Evolutionary conservation across 1,140 invertebrate genomes (phyloP), one percentile per base, ranked within the genome.

Genomic region (Micrasema minimum): DNA sequence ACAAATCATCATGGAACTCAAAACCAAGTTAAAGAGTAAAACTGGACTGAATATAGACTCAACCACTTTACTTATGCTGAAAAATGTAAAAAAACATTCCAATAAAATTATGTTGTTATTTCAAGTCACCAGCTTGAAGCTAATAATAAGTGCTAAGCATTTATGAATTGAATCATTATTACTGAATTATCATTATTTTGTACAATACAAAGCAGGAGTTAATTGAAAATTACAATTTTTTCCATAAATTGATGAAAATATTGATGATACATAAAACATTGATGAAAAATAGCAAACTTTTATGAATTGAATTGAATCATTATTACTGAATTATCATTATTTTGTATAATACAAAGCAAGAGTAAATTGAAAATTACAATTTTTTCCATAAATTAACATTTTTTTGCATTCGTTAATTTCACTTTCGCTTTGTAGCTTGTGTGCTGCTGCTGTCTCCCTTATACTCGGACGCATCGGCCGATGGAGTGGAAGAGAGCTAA

Each of bases 1-100:
- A 18, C 72, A 74, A 7, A 74, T 70, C 68, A 65, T 69, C n/a
- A 74, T 31, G 7, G 72, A 74, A 43, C 68, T 74, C 6, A 37
- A 14, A 3, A 69, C 48, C 0, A 74, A 43, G 41, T 67, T 74
- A 26, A 71, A 22, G n/a, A 71, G 46, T 22, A 74, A 53, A 10
- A 69, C 45, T 11, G 67, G 55, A 20, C 62, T 48, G 14, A 70
- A 71, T 7, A 71, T 35, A 6, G 53, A 12, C 53, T 74, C 68
- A 2, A 74, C 57, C 22, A 70, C 51, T 70, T 41, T 51, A 22
- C 43, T 61, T 5, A 74, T 31, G 18, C 72, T 74, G 64, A 14
- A 71, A 74, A 41, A 59, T 26, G n/a, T 20, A 26, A 55, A 2
- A 48, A 18, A 26, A 18, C 9, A 22, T 23, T 45, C n/a, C 1